Conservation (phyloP, 2,797 vertebrate genomes). For the Amniataba percoides region DNA sequence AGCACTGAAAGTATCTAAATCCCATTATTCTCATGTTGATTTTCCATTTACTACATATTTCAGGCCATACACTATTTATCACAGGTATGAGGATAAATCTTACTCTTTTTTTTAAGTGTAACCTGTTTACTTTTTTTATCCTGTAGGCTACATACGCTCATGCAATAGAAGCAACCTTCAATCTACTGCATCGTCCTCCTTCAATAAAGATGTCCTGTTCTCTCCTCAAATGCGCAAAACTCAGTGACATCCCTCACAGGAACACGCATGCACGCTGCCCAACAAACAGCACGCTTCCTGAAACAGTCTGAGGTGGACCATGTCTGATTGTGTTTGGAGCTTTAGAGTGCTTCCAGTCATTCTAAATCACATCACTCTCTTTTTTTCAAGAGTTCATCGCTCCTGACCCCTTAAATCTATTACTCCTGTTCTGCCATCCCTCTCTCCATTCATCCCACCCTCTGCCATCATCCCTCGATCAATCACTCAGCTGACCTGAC, state of each 20-base stretch:
- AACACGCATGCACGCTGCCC: slow-evolving; percentile 37
- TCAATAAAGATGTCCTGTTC: slow-evolving; percentile 20
- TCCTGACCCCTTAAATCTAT: slow-evolving; percentile 75
- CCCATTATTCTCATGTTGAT: neutral
- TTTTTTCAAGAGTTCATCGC: slow-evolving; percentile 73
- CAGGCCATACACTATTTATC: no score
- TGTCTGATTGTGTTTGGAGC: slow-evolving; percentile 65
- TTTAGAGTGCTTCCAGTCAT: slow-evolving; percentile 59
- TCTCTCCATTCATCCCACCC: slow-evolving; percentile 62
- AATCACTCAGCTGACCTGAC: slow-evolving; percentile 69
- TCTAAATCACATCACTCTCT: slow-evolving; percentile 75
- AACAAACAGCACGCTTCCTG: slow-evolving; percentile 34
- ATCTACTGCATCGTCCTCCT: neutral
- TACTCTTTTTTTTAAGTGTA: neutral
- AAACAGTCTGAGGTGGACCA: slow-evolving; percentile 44
- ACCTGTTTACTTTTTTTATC: slow-evolving; percentile 14
- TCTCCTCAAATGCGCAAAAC: slow-evolving; percentile 39
- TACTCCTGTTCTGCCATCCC: slow-evolving; percentile 56
- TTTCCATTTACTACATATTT: neutral
- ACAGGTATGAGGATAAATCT: no score
- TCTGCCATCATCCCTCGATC: slow-evolving; percentile 61
- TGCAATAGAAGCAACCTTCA: slow-evolving; percentile 14
- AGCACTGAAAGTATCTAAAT: neutral
- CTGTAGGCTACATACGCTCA: slow-evolving; percentile 14
- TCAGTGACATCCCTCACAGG: slow-evolving; percentile 9